phyloP scores from a whole-genome alignment of 2,113 vertebrate species.

The Chlorocebus sabaeus region DNA sequence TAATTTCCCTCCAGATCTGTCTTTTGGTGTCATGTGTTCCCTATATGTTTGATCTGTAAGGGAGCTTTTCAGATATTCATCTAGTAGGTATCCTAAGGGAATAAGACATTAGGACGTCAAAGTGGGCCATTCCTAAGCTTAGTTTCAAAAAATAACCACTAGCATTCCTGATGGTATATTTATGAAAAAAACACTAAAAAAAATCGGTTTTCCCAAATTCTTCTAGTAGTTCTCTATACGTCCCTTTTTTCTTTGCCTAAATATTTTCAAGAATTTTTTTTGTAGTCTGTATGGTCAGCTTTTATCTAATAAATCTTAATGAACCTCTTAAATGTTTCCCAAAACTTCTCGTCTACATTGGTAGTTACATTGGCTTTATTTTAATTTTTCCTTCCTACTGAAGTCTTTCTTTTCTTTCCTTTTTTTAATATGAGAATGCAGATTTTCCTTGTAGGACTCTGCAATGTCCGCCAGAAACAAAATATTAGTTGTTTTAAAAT shows the following conservation, averaged over 20 bases:
- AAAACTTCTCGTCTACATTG: background rate
- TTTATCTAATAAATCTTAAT: background rate
- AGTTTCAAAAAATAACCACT: background rate
- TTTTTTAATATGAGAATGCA: background rate
- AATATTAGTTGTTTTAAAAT: background rate
- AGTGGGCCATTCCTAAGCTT: background rate
- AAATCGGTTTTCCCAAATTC: background rate
- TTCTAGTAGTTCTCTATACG: background rate
- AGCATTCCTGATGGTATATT: background rate
- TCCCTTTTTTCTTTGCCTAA: background rate
- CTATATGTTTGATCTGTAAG: background rate
- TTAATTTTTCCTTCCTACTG: background rate
- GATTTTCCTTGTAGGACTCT: background rate
- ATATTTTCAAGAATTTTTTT: background rate
- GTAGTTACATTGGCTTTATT: background rate
- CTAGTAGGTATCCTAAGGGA: background rate
- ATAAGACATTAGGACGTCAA: background rate
- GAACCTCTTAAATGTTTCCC: background rate
- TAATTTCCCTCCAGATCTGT: constrained; percentile 9
- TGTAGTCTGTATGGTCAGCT: background rate
- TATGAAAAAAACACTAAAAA: background rate
- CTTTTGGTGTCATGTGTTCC: background rate
- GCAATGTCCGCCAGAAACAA: background rate
- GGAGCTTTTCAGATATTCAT: constrained; percentile 44
- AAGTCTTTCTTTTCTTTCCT: background rate